Evolutionary conservation across 2,888 invertebrate genomes (phyloP), one percentile per base, ranked within the genome.

Genomic region (Epistrophe eligans): DNA sequence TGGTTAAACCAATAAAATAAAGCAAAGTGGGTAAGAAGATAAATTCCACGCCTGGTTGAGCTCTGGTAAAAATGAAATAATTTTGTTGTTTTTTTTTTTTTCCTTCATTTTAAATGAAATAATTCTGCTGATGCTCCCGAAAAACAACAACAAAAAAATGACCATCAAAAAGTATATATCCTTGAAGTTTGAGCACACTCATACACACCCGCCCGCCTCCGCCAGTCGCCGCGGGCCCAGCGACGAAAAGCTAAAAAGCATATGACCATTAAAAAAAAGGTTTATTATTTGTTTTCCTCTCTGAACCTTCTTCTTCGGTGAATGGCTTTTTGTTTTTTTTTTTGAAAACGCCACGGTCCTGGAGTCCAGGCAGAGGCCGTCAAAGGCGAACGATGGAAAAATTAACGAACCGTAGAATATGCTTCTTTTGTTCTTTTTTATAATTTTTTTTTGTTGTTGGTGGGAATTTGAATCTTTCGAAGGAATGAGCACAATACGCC

Each of bases 321-420:
- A 48, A 17, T 10, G 32, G 57, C 5, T 32, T 24, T 24, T 24
- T 24, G n/a, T 24, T 24, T 24, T 24, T 1, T 24, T 24, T 24
- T 19, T 60, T 13, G 4, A 52, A 52, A 52, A 52, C 52, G 3
- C 38, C 40, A 60, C 5, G 17, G 17, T 38, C 17, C 17, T 11
- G 58, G 0, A 24, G 24, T n/a, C 19, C 55, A 55, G 55, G 28
- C 55, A 45, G 15, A n/a, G n/a, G 28, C 70, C 38, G 38, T 24
- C 74, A 45, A 24, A n/a, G 64, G 55, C 48, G 17, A 45, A 35
- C 8, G 55, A 70, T 55, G 77, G 24, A 35, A 58, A 81, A 85
- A 73, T 85, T 85, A 85, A 85, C 85, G 81, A 85, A 85, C 85
- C 85, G 64, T 81, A 52, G 70, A 85, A 85, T 81, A 85, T 81